These are phyloP conservation scores for Semnopithecus entellus DNA, from an alignment of 2,113 vertebrate species.

Conservation along the genomic window DNA sequence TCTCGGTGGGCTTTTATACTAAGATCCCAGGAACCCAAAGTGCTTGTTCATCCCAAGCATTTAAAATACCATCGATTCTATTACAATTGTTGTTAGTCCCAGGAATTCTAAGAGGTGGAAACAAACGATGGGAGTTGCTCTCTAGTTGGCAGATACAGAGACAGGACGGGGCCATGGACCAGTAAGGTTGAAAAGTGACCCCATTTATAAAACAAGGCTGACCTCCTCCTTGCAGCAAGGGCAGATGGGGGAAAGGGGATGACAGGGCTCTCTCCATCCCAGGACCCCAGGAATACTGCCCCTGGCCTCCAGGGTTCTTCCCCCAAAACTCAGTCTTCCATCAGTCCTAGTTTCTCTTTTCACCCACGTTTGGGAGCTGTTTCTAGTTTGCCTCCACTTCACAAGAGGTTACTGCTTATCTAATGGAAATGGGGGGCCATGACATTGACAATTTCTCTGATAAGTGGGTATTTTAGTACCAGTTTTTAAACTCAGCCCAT, in stretches of 20 bases:
- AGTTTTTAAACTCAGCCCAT: neutral
- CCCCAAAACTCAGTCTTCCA: neutral
- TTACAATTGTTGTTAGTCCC: accelerated
- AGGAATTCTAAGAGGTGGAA: neutral
- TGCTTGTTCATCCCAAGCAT: neutral
- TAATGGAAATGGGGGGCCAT: neutral
- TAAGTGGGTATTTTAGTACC: neutral
- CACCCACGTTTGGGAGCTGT: accelerated
- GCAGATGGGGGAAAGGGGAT: neutral
- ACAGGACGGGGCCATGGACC: too few species aligned
- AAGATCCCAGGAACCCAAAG: neutral
- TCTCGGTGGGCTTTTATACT: neutral
- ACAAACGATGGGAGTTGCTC: accelerated
- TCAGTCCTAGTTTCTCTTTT: too few species aligned
- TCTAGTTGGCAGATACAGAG: neutral
- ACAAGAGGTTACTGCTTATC: neutral
- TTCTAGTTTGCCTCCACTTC: neutral
- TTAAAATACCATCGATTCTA: neutral
- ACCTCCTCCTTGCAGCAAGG: neutral
- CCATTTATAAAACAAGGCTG: neutral
- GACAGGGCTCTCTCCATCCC: neutral
- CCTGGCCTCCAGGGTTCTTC: neutral
- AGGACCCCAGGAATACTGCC: neutral
- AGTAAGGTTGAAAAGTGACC: neutral
- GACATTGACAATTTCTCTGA: too few species aligned